Base-by-base conservation (phyloP, 2,797 vertebrate genomes). In the Adelosebastes latens region DNA sequence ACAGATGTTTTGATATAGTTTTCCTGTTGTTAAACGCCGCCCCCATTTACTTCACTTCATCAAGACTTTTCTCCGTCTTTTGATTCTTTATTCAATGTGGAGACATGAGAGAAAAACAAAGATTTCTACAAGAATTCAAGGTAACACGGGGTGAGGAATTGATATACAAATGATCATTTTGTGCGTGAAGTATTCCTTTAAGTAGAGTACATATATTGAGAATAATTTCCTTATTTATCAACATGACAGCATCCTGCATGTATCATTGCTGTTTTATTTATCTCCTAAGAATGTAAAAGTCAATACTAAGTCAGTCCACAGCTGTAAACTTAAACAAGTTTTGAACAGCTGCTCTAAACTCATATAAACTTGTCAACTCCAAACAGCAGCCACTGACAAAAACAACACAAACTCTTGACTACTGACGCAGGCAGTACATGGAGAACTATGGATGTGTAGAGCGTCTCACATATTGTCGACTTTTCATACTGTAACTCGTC, bases 401-500 rank as follows among this genome's bases (percentile, higher is more conserved):
- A 58, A n/a, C 31, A 34, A 10, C 32, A 11, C 13, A 3, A 25
- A 55, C 59, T 6, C 20, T 29, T 8, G 32, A 31, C 68, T 12
- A n/a, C 25, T 34, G 62, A 56, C 7, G 31, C 49, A 42, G 25
- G 6, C 29, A 16, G 27, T 2, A 8, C 61, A 27, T 3, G 12
- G 18, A 68, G 34, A n/a, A 5, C 11, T 46, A 4, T 20, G 7
- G n/a, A 2, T 58, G 22, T 74, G 32, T 3, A 3, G 25, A 14
- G 29, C 52, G 24, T 63, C 53, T 42, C 71, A 5, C 72, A 68
- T 27, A 22, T 39, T 49, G 52, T 8, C 14, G 16, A 61, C 65
- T 46, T 65, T 66, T 42, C 5, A 13, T 29, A 5, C 14, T 46
- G 63, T 59, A 80, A 72, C 68, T 79, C 59, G 49, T 70, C 52